These are phyloP conservation scores for Melitaea cinxia DNA, from an alignment of 1,140 invertebrate genomes.

Conservation along the genomic window DNA sequence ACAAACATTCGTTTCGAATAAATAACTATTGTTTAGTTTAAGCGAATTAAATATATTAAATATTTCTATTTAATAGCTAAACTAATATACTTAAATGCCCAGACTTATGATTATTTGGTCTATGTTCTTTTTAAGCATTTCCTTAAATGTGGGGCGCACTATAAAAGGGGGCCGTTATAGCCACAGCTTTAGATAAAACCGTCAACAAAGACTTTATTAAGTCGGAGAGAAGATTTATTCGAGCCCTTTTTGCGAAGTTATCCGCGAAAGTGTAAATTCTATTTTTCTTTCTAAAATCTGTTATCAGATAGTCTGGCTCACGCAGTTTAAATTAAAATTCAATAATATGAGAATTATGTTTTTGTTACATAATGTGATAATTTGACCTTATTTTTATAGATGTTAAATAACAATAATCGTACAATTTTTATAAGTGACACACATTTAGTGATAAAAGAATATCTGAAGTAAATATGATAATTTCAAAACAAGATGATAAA, in stretches of 20 bases:
- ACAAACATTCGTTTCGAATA: too few species aligned
- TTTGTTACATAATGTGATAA: too few species aligned
- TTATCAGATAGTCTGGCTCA: constrained; percentile 55
- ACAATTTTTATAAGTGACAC: too few species aligned
- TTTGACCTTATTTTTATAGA: too few species aligned
- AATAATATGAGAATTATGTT: too few species aligned
- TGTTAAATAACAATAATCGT: too few species aligned
- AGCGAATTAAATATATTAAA: not conserved
- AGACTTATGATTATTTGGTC: not conserved
- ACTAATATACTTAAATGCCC: too few species aligned
- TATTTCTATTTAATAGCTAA: not conserved
- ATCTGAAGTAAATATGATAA: too few species aligned
- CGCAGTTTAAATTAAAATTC: constrained; percentile 61
- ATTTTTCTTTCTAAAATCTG: constrained; percentile 58
- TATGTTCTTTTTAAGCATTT: not conserved
- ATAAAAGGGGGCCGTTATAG: constrained; percentile 18
- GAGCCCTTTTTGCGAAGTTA: constrained; percentile 59
- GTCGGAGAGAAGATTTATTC: constrained; percentile 62
- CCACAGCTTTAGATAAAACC: constrained; percentile 52
- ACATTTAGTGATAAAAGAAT: too few species aligned
- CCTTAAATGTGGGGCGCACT: constrained; percentile 21
- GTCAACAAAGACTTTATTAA: constrained; percentile 67
- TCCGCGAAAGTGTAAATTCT: constrained; percentile 60
- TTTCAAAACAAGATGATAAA: too few species aligned
- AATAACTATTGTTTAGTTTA: too few species aligned